Conservation (phyloP, 2,113 vertebrate species). For the Poeciliopsis retropinna region DNA sequence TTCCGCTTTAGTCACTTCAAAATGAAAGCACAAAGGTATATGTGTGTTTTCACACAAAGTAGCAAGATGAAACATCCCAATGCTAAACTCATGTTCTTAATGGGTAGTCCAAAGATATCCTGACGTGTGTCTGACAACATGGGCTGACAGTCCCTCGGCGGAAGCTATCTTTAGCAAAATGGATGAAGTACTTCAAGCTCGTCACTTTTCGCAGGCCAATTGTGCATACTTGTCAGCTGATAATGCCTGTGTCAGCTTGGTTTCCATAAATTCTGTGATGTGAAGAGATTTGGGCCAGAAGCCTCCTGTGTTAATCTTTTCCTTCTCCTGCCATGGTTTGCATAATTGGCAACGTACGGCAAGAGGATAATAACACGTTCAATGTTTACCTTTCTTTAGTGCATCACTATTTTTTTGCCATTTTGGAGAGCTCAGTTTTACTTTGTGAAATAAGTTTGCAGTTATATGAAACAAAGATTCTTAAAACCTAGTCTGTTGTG, state of each 20-base stretch:
- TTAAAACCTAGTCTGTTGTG: not conserved
- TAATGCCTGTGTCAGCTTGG: conserved; percentile 1
- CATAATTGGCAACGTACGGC: not conserved
- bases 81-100: not conserved
- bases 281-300: not conserved
- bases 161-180: not conserved
- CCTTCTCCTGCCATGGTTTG: not conserved
- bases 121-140: not conserved
- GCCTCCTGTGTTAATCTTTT: not conserved
- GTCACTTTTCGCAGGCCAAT: not conserved
- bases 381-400: not conserved
- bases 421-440: not conserved
- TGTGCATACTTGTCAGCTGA: not conserved
- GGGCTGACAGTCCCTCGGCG: not conserved
- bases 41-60: not conserved
- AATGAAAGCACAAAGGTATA: not conserved
- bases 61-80: not conserved
- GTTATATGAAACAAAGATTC: not conserved
- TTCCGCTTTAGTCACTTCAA: not conserved
- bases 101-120: not conserved
- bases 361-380: not conserved
- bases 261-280: conserved; percentile 1
- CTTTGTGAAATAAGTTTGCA: not conserved
- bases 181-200: not conserved
- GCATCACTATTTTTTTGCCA: not conserved